These are phyloP conservation scores for Agrotis ipsilon DNA, from an alignment of 2,888 invertebrate genomes.

Conservation along the genomic window DNA sequence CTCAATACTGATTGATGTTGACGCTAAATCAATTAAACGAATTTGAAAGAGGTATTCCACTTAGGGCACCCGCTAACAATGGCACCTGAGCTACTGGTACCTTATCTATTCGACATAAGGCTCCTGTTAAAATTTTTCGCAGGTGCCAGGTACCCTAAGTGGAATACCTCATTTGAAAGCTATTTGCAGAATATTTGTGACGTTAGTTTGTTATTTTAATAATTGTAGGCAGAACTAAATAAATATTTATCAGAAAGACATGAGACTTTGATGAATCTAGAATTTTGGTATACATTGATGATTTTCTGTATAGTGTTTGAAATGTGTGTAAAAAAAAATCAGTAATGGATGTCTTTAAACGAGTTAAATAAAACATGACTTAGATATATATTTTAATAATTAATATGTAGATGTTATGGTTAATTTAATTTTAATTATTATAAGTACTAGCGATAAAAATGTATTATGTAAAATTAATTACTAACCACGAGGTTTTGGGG, in stretches of 20 bases:
- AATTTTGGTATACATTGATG: not conserved
- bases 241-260: slow-evolving; percentile 1
- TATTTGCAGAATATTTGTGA: slow-evolving; percentile 17
- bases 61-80: too few relatives aligned
- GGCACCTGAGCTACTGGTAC: too few relatives aligned
- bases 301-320: not conserved
- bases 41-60: too few relatives aligned
- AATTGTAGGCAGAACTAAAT: slow-evolving; percentile 5
- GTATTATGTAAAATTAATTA: slow-evolving; percentile 14
- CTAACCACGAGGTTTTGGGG: not conserved
- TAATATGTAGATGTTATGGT: too few relatives aligned
- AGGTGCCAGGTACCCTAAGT: too few relatives aligned
- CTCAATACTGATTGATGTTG: slow-evolving; percentile 4
- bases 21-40: not conserved
- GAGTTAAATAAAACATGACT: too few relatives aligned
- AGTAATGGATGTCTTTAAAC: not conserved
- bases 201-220: slow-evolving; percentile 1
- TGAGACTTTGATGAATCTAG: not conserved
- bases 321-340: not conserved
- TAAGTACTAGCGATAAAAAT: too few relatives aligned
- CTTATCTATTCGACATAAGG: too few relatives aligned
- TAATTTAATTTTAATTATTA: too few relatives aligned
- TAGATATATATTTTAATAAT: too few relatives aligned
- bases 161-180: too few relatives aligned
- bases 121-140: too few relatives aligned